Evolutionary conservation across 1,140 invertebrate genomes (phyloP).

Genomic region (Mactra quadrangularis): DNA sequence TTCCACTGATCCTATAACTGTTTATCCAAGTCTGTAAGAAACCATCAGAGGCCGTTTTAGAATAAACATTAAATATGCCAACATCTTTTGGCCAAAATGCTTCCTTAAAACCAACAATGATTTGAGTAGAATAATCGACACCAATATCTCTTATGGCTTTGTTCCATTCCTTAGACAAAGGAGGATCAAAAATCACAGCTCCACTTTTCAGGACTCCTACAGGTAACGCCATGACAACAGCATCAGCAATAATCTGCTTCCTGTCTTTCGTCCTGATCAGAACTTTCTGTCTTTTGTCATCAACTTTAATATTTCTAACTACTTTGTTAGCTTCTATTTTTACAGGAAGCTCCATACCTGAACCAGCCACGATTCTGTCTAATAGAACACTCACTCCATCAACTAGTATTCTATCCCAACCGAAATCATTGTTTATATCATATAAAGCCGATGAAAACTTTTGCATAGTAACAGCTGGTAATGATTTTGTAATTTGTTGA

Average conservation of each 20-base stretch:
- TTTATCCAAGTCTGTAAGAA: constrained; percentile 72
- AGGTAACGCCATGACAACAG: constrained; percentile 73
- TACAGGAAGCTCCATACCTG: constrained; percentile 65
- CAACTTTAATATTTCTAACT: constrained; percentile 72
- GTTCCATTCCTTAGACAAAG: constrained; percentile 61
- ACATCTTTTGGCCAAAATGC: constrained; percentile 73
- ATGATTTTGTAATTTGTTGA: constrained; percentile 24
- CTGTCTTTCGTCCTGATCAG: constrained; percentile 67
- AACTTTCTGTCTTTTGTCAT: constrained; percentile 65
- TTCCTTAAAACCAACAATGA: constrained; percentile 72
- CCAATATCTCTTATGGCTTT: constrained; percentile 63
- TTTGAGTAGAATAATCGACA: constrained; percentile 60
- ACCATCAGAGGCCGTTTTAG: constrained; percentile 56
- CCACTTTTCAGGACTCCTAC: constrained; percentile 62
- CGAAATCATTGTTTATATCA: constrained; percentile 67
- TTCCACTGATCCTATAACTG: constrained; percentile 60
- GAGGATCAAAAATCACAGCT: constrained; percentile 72
- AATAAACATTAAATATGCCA: constrained; percentile 60
- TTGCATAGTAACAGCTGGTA: constrained; percentile 14
- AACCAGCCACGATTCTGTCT: constrained; percentile 63
- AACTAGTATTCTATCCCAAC: constrained; percentile 67
- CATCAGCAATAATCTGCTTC: constrained; percentile 67
- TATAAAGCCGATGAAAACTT: constrained; percentile 68
- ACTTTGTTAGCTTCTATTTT: constrained; percentile 68
- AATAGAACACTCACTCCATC: constrained; percentile 72